Conservation (phyloP, 2,113 vertebrate species). For the Herpetotheres cachinnans region DNA sequence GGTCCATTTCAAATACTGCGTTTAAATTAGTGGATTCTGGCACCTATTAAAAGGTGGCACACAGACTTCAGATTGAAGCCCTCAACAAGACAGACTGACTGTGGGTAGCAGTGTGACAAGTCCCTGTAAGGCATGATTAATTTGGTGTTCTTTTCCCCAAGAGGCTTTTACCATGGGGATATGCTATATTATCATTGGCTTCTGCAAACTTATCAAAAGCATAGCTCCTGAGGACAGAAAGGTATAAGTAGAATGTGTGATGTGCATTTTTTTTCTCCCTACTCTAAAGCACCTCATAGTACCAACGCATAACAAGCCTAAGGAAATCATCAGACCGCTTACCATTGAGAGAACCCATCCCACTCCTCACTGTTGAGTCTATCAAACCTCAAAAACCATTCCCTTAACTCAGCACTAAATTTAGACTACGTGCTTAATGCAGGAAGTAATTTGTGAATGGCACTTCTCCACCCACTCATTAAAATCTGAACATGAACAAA, state of each 20-base stretch:
- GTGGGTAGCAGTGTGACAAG: background rate
- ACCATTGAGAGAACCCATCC: background rate
- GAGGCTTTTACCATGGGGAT: background rate
- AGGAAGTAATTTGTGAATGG: background rate
- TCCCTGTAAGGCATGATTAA: background rate
- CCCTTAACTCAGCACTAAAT: background rate
- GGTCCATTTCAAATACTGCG: background rate
- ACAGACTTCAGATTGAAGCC: background rate
- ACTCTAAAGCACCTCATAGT: background rate
- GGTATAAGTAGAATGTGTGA: background rate
- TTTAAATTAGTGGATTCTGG: background rate
- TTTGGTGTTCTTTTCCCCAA: background rate
- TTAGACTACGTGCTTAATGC: background rate
- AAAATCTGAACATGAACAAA: background rate
- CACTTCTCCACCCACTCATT: background rate
- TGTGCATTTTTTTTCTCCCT: background rate
- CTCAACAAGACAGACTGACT: background rate
- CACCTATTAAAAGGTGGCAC: background rate
- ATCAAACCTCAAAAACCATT: background rate
- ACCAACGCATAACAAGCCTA: background rate
- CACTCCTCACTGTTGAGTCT: background rate
- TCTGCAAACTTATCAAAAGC: background rate
- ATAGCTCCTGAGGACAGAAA: background rate
- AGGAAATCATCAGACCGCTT: background rate
- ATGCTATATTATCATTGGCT: background rate